Evolutionary conservation across 2,797 vertebrate species (phyloP).

Genomic region (Scolopax bukidnonensis): DNA sequence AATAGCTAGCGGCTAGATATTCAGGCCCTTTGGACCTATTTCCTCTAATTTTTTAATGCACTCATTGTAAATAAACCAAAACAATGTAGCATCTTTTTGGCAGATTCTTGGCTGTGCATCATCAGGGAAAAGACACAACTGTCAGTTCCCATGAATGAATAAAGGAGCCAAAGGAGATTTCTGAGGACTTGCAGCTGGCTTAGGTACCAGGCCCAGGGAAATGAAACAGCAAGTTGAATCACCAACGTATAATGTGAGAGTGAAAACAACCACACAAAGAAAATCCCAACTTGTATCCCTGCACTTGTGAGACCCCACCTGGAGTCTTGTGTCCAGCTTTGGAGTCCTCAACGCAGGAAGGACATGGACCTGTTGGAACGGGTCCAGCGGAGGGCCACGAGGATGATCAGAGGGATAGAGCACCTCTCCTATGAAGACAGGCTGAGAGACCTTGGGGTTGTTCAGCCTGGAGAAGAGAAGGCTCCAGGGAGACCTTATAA

Average conservation of each 20-base stretch:
- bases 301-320: no score
- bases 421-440: no score
- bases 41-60: neutral
- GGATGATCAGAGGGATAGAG: no score
- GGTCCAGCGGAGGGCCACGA: no score
- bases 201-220: neutral
- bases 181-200: neutral
- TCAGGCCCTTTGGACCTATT: neutral
- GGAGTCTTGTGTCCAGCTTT: no score
- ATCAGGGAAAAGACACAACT: neutral
- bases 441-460: no score
- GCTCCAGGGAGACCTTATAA: no score
- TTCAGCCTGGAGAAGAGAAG: no score
- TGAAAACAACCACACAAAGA: neutral
- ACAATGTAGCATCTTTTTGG: neutral
- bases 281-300: neutral
- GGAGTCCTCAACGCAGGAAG: no score
- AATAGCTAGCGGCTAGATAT: neutral
- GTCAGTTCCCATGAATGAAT: neutral
- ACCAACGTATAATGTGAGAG: rapidly evolving
- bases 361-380: no score
- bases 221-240: neutral
- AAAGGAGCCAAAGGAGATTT: neutral
- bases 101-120: neutral
- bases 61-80: neutral